Conservation (phyloP, 92 coral and sea anemone species). For the Epizoanthus rinbou region DNA sequence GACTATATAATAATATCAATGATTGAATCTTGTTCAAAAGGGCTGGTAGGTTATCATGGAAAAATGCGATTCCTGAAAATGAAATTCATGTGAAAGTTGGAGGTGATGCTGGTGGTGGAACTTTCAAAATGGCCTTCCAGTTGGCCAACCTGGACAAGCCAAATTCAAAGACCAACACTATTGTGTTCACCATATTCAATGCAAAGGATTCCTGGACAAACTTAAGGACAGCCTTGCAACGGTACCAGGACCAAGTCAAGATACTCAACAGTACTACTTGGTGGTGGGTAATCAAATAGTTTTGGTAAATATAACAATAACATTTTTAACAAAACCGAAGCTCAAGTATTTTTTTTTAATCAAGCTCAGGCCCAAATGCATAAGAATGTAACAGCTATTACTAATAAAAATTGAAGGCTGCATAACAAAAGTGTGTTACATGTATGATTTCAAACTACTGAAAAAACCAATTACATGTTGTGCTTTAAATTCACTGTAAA, state of each 20-base stretch:
- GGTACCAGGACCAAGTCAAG: conserved; percentile 32
- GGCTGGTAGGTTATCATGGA: conserved; percentile 31
- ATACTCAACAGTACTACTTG: conserved; percentile 35
- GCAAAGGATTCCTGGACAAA: conserved; percentile 46
- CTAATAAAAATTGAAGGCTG: no score
- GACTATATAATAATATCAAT: no score
- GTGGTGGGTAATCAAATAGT: conserved; percentile 22
- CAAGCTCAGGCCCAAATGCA: no score
- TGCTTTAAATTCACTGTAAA: not conserved
- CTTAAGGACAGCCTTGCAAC: conserved; percentile 18
- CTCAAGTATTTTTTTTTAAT: no score
- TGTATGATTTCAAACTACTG: not conserved
- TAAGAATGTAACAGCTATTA: no score
- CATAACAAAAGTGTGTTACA: no score
- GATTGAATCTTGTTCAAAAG: no score
- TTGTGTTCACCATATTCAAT: conserved; percentile 45
- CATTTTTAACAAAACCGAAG: no score
- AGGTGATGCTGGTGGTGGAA: conserved; percentile 53
- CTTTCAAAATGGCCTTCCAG: conserved; percentile 50
- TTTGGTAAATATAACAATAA: no score
- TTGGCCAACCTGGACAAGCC: conserved; percentile 44
- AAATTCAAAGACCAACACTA: conserved; percentile 40
- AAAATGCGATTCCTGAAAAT: conserved; percentile 26
- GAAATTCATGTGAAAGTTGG: conserved; percentile 40
- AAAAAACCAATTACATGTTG: not conserved